These are phyloP conservation scores for Oasisia sp. DNA, from an alignment of 2,888 invertebrate genomes.

Conservation along the genomic window DNA sequence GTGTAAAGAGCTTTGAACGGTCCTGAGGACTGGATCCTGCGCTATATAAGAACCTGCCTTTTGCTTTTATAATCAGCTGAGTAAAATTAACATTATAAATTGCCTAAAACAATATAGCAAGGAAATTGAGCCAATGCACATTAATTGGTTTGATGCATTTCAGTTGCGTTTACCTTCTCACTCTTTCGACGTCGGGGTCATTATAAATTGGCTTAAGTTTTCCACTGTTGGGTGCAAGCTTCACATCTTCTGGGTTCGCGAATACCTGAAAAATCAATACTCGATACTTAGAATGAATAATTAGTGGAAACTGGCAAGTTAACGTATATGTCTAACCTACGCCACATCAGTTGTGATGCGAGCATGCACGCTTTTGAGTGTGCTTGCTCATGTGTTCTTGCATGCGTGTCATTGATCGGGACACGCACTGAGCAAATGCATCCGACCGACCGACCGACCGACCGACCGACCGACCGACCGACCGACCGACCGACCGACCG, in stretches of 20 bases:
- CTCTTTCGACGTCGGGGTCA: not conserved
- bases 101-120: no score
- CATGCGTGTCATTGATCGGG: not conserved
- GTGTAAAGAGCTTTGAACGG: no score
- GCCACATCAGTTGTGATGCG: not conserved
- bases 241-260: not conserved
- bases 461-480: no score
- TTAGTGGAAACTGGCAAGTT: not conserved
- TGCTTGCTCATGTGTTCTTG: not conserved
- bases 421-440: no score
- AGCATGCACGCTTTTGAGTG: not conserved
- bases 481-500: no score
- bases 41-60: no score
- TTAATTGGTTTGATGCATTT: not conserved
- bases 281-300: not conserved
- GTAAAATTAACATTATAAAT: no score
- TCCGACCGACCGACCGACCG: no score
- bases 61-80: no score
- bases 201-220: not conserved
- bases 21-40: no score
- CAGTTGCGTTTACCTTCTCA: not conserved
- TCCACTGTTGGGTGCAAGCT: not conserved
- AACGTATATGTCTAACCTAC: not conserved
- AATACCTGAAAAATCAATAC: not conserved
- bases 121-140: no score